Conservation (phyloP, 2,888 invertebrate genomes). For the Ectropis crepuscularia region DNA sequence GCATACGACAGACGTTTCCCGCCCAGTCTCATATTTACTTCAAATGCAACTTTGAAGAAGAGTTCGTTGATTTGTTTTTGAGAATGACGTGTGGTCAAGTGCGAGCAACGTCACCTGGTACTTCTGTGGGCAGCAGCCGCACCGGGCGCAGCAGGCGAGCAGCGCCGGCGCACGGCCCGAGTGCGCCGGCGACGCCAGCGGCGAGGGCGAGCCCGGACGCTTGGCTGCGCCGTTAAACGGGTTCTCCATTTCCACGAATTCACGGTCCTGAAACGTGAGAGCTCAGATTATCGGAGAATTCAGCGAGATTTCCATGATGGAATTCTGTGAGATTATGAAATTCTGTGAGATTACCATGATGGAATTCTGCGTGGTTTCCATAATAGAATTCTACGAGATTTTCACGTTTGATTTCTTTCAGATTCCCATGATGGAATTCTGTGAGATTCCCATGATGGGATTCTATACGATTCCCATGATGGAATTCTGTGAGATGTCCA, state of each 20-base stretch:
- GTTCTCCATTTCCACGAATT: slow-evolving; percentile 98
- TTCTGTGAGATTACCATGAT: too few species aligned
- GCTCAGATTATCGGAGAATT: not conserved
- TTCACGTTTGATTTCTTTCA: too few species aligned
- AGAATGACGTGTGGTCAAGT: slow-evolving; percentile 15
- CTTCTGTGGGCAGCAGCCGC: slow-evolving; percentile 94
- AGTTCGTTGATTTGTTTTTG: not conserved
- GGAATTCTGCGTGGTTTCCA: too few species aligned
- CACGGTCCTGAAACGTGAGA: slow-evolving; percentile 91
- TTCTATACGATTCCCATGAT: too few species aligned
- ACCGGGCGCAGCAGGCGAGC: slow-evolving; percentile 94
- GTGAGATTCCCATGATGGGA: too few species aligned
- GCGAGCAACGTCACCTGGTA: slow-evolving; percentile 88
- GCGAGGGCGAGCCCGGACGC: slow-evolving; percentile 95
- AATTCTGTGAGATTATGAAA: too few species aligned
- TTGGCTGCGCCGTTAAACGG: slow-evolving; percentile 97
- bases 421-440: too few species aligned
- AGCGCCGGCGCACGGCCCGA: slow-evolving; percentile 90
- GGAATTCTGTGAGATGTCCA: too few species aligned
- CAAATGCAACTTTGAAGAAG: not conserved
- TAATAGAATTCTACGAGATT: too few species aligned
- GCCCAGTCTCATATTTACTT: too few species aligned
- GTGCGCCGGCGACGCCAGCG: slow-evolving; percentile 94
- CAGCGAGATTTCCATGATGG: not conserved
- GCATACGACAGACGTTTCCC: too few species aligned